A percentile compares a stretch with the other conserved stretches of the same genome.
Conservation (phyloP, 1,140 invertebrate genomes). For the Trichonephila clavipes region DNA sequence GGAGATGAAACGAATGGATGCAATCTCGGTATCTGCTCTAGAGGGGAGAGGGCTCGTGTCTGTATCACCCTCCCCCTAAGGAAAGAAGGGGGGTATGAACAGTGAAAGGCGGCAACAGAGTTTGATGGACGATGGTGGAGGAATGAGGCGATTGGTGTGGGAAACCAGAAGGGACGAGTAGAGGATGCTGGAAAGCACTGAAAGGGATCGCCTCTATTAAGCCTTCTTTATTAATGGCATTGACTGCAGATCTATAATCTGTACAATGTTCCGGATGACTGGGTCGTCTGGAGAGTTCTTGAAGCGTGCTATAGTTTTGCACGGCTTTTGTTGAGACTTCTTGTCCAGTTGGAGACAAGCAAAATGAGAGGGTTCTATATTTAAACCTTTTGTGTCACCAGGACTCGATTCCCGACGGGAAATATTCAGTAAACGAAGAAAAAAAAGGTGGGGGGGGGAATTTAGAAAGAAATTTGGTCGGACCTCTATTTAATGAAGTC, state of each 20-base stretch:
- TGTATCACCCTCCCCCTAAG: background rate
- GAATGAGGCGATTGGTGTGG: slow-evolving; percentile 57
- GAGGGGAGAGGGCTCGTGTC: background rate
- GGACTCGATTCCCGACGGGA: too few species aligned
- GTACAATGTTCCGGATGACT: background rate
- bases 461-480: too few species aligned
- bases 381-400: too few species aligned
- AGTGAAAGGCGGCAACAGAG: slow-evolving; percentile 16
- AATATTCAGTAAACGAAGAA: too few species aligned
- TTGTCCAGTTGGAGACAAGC: too few species aligned
- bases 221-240: slow-evolving; percentile 34
- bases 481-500: too few species aligned
- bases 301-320: background rate
- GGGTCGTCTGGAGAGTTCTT: background rate
- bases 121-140: slow-evolving; percentile 52
- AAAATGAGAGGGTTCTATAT: too few species aligned
- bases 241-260: slow-evolving; percentile 6
- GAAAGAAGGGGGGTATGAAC: background rate
- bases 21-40: slow-evolving; percentile 38
- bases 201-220: slow-evolving; percentile 29
- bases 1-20: slow-evolving; percentile 40
- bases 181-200: slow-evolving; percentile 3
- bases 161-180: slow-evolving; percentile 4
- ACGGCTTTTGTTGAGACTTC: too few species aligned
- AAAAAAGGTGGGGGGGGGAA: too few species aligned